Percentiles rank a stretch among this genome's conserved stretches.
These are phyloP conservation scores for Merluccius polli DNA, from an alignment of 2,797 vertebrate species.

Conservation along the genomic window DNA sequence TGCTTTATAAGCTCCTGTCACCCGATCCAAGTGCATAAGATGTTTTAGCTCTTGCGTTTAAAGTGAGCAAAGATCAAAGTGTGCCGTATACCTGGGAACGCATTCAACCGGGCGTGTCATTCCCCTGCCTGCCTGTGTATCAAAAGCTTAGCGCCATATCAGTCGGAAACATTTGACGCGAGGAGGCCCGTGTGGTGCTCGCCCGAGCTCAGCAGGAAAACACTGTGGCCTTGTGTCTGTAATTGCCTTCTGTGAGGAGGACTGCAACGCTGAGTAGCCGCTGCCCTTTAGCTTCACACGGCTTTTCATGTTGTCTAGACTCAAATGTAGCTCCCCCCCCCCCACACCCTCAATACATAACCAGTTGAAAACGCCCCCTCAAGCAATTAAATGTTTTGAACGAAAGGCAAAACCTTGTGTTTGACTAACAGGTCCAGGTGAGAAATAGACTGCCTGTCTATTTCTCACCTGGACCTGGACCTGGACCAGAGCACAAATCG, in stretches of 20 bases:
- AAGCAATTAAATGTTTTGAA: background rate
- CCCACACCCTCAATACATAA: no score
- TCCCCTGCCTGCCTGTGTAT: slow-evolving; percentile 1
- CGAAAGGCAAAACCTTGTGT: background rate
- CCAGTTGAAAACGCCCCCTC: no score
- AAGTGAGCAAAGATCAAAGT: slow-evolving; percentile 13
- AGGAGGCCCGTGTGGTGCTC: background rate
- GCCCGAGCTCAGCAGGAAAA: slow-evolving; percentile 24
- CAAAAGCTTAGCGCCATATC: slow-evolving; percentile 15
- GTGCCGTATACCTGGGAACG: slow-evolving; percentile 14
- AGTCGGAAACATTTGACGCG: slow-evolving; percentile 9
- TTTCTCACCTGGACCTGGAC: no score
- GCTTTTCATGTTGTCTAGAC: background rate
- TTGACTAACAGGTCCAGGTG: background rate
- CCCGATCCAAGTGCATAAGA: slow-evolving; percentile 29
- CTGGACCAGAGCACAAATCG: no score
- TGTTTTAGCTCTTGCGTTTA: background rate
- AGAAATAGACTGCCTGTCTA: no score
- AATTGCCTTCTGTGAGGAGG: slow-evolving; percentile 36
- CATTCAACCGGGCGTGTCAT: background rate
- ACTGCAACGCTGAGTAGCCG: slow-evolving; percentile 9
- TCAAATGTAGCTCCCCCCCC: background rate
- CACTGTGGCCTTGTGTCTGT: slow-evolving; percentile 30
- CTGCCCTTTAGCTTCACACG: background rate
- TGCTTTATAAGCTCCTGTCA: slow-evolving; percentile 41